Conservation (phyloP, 2,888 invertebrate species). For the Andrena chrysosceles region DNA sequence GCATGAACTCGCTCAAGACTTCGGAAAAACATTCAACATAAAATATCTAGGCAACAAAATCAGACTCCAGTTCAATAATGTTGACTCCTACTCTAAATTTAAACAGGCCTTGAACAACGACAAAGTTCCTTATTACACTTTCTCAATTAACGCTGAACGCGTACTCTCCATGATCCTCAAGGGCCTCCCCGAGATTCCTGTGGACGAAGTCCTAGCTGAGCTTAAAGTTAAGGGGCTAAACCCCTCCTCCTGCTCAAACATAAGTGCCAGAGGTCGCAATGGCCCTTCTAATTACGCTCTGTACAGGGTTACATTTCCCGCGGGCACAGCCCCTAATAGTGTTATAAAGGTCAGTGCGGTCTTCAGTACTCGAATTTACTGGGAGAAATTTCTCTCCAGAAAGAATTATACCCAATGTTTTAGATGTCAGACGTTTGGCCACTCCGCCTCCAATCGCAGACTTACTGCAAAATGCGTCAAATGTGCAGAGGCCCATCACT, state of each 20-base stretch:
- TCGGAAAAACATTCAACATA: background rate
- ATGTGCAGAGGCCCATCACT: background rate
- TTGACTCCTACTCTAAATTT: background rate
- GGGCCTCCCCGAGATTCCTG: background rate
- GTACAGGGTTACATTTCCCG: background rate
- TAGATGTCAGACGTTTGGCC: background rate
- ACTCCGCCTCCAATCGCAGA: no score
- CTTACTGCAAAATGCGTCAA: background rate
- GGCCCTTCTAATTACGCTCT: background rate
- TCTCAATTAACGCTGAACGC: background rate
- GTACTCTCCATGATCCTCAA: background rate
- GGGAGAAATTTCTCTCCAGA: background rate
- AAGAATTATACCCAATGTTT: background rate
- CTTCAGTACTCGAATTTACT: background rate
- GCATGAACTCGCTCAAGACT: background rate
- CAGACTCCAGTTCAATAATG: background rate
- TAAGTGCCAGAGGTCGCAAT: background rate
- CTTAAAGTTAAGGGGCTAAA: background rate
- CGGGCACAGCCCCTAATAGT: background rate
- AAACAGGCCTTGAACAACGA: background rate
- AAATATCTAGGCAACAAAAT: background rate
- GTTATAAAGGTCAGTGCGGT: background rate
- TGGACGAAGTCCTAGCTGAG: background rate
- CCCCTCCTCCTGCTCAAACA: background rate
- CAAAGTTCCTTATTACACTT: background rate